A percentile compares a stretch with the other conserved stretches of the same genome.
Conservation (phyloP, 1,140 invertebrate species). For the Atta cephalotes region DNA sequence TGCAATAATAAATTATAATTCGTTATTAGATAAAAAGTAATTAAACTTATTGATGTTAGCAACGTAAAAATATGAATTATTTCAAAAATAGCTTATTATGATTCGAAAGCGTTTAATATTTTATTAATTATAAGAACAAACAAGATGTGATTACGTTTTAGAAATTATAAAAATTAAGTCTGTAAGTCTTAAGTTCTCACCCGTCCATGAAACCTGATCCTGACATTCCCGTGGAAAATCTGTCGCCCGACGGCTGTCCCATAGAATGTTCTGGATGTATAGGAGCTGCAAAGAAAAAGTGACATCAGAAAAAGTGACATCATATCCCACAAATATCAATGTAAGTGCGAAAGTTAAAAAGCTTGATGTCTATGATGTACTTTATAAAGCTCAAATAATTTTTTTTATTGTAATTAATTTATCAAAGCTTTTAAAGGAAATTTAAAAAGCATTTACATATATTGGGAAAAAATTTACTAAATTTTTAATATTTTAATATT, state of each 20-base stretch:
- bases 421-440: neutral
- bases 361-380: neutral
- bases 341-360: neutral
- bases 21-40: neutral
- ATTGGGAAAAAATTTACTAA: no score
- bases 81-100: neutral
- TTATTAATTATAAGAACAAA: neutral
- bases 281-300: conserved; percentile 73
- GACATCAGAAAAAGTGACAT: neutral
- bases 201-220: conserved; percentile 76
- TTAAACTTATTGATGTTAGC: neutral
- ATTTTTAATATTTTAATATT: no score
- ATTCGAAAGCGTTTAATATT: neutral
- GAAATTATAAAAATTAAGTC: conserved; percentile 14
- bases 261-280: conserved; percentile 62
- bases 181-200: conserved; percentile 69
- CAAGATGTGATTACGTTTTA: neutral
- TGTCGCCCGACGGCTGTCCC: conserved; percentile 70
- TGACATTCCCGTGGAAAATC: conserved; percentile 75
- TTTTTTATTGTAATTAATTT: neutral
- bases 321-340: neutral
- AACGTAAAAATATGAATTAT: neutral
- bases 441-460: neutral
- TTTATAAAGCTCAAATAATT: neutral
- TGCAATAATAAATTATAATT: neutral